Evolutionary conservation across 2,797 vertebrate species (phyloP).

Genomic region (Cephalopachus bancanus): DNA sequence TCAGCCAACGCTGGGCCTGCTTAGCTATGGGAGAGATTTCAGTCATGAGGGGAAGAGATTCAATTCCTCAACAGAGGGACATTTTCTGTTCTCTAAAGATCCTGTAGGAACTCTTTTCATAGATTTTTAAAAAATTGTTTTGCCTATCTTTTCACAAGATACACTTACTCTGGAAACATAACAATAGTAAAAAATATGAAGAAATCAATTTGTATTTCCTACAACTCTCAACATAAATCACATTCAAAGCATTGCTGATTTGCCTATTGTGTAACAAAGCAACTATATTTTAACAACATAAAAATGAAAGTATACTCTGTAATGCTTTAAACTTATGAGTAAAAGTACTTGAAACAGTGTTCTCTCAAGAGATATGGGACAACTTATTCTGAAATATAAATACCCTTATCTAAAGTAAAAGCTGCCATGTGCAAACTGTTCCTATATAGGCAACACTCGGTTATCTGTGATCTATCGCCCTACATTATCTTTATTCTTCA

Average conservation of each 20-base stretch:
- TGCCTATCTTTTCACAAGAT: conserved; percentile 54
- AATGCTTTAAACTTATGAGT: neutral
- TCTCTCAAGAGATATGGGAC: neutral
- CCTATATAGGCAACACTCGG: neutral
- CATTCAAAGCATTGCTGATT: conserved; percentile 22
- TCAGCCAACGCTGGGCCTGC: neutral
- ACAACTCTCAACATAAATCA: neutral
- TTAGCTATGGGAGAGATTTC: neutral
- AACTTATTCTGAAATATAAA: conserved; percentile 48
- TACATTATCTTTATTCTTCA: neutral
- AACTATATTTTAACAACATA: conserved; percentile 26
- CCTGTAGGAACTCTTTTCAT: neutral
- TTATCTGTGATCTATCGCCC: neutral
- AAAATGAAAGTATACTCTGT: conserved; percentile 7
- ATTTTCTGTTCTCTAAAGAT: neutral
- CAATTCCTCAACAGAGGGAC: neutral
- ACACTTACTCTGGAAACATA: conserved; percentile 52
- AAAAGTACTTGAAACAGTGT: conserved; percentile 33
- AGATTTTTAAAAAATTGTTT: conserved; percentile 25
- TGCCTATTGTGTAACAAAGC: conserved; percentile 44
- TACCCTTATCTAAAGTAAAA: neutral
- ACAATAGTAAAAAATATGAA: neutral
- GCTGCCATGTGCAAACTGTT: neutral
- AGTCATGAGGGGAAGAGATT: neutral
- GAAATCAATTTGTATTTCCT: conserved; percentile 56